A percentile compares a stretch with the other conserved stretches of the same genome.
These are phyloP conservation scores for Sinocyclocheilus maitianheensis DNA, from an alignment of 2,113 vertebrate genomes.

Conservation along the genomic window DNA sequence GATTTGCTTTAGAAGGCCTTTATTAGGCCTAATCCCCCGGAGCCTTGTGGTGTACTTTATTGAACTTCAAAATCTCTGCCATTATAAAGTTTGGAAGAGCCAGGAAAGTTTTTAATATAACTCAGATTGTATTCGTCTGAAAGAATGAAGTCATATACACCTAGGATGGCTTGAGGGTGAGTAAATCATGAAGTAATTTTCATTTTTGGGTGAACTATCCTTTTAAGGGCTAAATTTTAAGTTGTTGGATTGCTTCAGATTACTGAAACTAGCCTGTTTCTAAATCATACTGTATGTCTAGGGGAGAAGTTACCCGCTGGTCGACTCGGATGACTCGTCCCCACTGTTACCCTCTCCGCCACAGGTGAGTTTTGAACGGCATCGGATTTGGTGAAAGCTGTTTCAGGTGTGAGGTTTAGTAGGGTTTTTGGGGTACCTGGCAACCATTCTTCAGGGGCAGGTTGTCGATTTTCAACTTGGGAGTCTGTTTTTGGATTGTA, in stretches of 20 bases:
- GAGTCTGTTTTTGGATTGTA: neutral
- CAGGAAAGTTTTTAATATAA: no score
- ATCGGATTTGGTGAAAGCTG: slow-evolving; percentile 32
- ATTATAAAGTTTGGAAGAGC: no score
- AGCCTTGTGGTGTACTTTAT: no score
- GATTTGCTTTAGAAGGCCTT: no score
- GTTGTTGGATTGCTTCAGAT: neutral
- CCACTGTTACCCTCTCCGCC: slow-evolving; percentile 40
- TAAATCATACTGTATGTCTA: neutral
- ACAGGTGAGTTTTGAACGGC: slow-evolving; percentile 1
- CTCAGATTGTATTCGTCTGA: no score
- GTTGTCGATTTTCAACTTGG: neutral
- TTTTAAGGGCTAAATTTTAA: neutral
- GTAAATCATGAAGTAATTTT: no score
- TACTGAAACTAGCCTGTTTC: neutral
- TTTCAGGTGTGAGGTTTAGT: neutral
- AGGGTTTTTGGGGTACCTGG: neutral
- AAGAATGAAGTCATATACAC: no score
- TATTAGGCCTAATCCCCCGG: no score
- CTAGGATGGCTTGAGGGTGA: no score
- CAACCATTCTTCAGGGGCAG: neutral
- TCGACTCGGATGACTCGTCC: slow-evolving; percentile 34
- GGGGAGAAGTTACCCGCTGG: slow-evolving; percentile 52
- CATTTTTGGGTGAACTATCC: neutral
- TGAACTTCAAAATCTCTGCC: no score